Percentiles rank a stretch among this genome's conserved stretches.
Conservation (phyloP, 2,888 invertebrate species). For the Cosmopolites sordidus region DNA sequence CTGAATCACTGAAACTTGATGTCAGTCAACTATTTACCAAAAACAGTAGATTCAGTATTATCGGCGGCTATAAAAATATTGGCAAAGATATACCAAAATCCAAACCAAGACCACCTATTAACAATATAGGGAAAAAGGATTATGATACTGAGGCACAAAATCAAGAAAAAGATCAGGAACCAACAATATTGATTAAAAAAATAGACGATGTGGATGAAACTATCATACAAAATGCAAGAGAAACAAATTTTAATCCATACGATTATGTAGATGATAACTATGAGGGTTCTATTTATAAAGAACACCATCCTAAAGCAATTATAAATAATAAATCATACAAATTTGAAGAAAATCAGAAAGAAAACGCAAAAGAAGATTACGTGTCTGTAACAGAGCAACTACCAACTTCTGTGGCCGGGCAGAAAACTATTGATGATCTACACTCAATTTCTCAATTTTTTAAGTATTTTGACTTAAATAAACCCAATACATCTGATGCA, state of each 20-base stretch:
- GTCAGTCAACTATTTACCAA: conserved; percentile 9
- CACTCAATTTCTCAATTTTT: conserved; percentile 8
- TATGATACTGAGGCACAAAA: neutral
- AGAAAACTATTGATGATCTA: neutral
- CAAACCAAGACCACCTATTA: too few relatives aligned
- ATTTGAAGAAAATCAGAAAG: neutral
- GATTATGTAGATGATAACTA: conserved; percentile 45
- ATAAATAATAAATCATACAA: too few relatives aligned
- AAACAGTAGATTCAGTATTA: conserved; percentile 31
- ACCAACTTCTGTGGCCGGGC: neutral
- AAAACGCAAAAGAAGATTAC: neutral
- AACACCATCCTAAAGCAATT: conserved; percentile 1
- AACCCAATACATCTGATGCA: too few relatives aligned
- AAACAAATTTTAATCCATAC: conserved; percentile 18
- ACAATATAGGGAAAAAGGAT: neutral
- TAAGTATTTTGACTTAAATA: conserved; percentile 4
- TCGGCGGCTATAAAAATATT: conserved; percentile 26
- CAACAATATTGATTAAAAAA: conserved; percentile 6
- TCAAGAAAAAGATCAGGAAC: neutral
- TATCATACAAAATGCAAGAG: conserved; percentile 15
- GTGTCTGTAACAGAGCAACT: too few relatives aligned
- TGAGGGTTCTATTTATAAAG: conserved; percentile 35
- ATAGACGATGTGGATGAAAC: conserved; percentile 17
- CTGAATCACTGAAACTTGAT: conserved; percentile 10
- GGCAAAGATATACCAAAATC: neutral